Conservation (phyloP, 2,113 vertebrate genomes). For the Syngnathus typhle region DNA sequence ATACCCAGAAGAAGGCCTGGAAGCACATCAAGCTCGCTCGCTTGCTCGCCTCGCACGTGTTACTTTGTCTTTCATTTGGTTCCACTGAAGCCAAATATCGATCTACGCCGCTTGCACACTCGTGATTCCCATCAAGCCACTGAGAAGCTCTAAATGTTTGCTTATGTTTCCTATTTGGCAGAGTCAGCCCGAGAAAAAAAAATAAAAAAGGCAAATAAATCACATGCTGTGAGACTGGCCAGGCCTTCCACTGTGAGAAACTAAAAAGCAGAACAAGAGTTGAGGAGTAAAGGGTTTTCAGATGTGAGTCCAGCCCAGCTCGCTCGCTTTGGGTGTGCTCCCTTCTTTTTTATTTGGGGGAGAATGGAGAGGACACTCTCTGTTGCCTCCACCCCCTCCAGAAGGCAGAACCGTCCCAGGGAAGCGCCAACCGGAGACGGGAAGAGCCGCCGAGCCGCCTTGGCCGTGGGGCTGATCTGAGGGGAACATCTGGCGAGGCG, state of each 20-base stretch:
- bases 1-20: not conserved
- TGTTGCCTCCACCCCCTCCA: slow-evolving; percentile 70
- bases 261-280: slow-evolving; percentile 70
- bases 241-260: slow-evolving; percentile 72
- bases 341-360: slow-evolving; percentile 64
- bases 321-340: slow-evolving; percentile 65
- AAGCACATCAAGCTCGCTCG: not conserved
- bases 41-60: not conserved
- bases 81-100: slow-evolving; percentile 54
- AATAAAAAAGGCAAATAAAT: slow-evolving; percentile 73
- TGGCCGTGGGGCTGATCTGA: slow-evolving; percentile 59
- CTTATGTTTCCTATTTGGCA: slow-evolving; percentile 77
- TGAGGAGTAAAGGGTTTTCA: slow-evolving; percentile 72
- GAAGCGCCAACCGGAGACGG: slow-evolving; percentile 50
- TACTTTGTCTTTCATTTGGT: not conserved
- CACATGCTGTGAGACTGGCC: slow-evolving; percentile 67
- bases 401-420: slow-evolving; percentile 54
- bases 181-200: slow-evolving; percentile 69
- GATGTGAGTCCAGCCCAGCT: slow-evolving; percentile 70
- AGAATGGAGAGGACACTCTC: slow-evolving; percentile 67
- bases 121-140: slow-evolving; percentile 56
- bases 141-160: slow-evolving; percentile 70
- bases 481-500: slow-evolving; percentile 69
- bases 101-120: slow-evolving; percentile 50
- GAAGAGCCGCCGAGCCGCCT: slow-evolving; percentile 55